Percentiles rank a stretch among this genome's conserved stretches.
Evolutionary conservation across 2,113 vertebrate genomes (phyloP).

Genomic region (Bombycilla garrulus): DNA sequence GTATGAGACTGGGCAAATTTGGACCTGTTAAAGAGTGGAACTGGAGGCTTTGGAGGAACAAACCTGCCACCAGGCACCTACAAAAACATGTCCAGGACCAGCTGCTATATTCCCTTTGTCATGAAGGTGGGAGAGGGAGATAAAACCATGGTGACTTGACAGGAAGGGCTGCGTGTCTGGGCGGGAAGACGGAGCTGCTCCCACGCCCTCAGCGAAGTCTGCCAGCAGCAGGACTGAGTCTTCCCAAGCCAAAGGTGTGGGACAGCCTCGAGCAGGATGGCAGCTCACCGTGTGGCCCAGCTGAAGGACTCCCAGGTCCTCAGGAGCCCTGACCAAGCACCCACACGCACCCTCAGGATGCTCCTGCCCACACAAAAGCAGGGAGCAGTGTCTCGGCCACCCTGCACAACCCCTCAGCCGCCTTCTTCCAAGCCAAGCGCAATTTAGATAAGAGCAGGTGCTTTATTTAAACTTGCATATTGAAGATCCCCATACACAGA

Average conservation of each 20-base stretch:
- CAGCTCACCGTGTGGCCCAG: neutral
- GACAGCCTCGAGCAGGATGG: neutral
- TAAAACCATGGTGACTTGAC: neutral
- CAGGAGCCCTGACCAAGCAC: neutral
- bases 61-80: neutral
- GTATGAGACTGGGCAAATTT: neutral
- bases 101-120: neutral
- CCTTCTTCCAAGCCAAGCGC: neutral
- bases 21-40: neutral
- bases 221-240: neutral
- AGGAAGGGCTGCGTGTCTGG: neutral
- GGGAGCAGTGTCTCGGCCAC: neutral
- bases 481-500: neutral
- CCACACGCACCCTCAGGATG: rapidly evolving
- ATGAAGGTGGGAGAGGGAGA: neutral
- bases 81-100: neutral
- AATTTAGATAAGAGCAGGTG: neutral
- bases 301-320: neutral
- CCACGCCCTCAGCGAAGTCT: neutral
- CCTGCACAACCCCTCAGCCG: neutral
- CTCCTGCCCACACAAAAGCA: neutral
- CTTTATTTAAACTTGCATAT: neutral
- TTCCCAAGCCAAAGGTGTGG: neutral
- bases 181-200: neutral
- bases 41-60: neutral